Percentiles rank a stretch among this genome's conserved stretches.
Evolutionary conservation across 2,797 vertebrate genomes (phyloP).

Genomic region (Leptoclinus maculatus): DNA sequence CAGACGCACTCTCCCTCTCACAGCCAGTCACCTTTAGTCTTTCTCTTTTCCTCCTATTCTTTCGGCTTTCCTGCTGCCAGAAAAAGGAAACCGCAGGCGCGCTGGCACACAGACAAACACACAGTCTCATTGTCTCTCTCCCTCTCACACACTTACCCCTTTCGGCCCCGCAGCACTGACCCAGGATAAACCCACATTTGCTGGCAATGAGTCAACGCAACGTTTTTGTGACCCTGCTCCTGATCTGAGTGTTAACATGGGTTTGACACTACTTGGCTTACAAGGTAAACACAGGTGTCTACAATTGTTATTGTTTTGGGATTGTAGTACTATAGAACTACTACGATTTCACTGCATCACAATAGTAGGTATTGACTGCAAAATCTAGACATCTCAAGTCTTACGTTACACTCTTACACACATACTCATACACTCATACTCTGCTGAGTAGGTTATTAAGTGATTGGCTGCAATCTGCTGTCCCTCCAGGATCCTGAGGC

Average conservation of each 20-base stretch:
- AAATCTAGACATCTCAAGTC: not conserved
- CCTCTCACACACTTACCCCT: not conserved
- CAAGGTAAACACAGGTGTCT: not conserved
- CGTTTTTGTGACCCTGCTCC: slow-evolving; percentile 7
- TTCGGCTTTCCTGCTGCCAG: slow-evolving; percentile 31
- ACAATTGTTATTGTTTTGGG: not conserved
- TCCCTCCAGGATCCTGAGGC: too few species aligned
- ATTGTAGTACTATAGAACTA: not conserved
- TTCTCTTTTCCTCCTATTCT: slow-evolving; percentile 32
- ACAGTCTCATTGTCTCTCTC: slow-evolving; percentile 9
- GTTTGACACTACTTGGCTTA: slow-evolving; percentile 9
- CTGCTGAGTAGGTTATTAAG: too few species aligned
- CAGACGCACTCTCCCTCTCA: slow-evolving; percentile 1
- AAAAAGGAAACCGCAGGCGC: slow-evolving; percentile 16
- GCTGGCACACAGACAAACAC: slow-evolving; percentile 32
- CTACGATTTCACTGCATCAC: not conserved
- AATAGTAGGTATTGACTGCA: not conserved
- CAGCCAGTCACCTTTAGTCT: slow-evolving; percentile 34
- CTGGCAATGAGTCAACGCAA: slow-evolving; percentile 16
- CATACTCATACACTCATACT: too few species aligned
- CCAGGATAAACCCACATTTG: slow-evolving; percentile 22
- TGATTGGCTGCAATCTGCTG: too few species aligned
- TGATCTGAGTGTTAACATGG: slow-evolving; percentile 5
- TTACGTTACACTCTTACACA: not conserved
- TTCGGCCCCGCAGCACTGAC: slow-evolving; percentile 22